phyloP scores from a whole-genome alignment of 2,888 invertebrate species.

The Liopterus haemorrhoidalis region DNA sequence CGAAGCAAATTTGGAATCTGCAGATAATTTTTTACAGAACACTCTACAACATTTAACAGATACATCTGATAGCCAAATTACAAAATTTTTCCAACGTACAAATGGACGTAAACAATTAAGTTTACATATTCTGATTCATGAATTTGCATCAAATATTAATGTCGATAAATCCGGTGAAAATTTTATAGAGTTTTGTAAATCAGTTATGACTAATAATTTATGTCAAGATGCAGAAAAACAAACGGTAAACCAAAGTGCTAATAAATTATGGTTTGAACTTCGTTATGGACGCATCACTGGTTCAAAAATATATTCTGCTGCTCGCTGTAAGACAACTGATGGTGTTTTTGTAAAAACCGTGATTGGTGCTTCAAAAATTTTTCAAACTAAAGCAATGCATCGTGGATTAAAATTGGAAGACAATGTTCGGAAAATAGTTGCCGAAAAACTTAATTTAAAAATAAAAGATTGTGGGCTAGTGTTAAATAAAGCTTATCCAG shows the following conservation, averaged over 20 bases:
- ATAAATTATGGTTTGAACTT: not conserved
- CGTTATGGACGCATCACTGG: constrained; percentile 17
- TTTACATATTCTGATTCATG: no score
- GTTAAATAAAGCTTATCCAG: constrained; percentile 6
- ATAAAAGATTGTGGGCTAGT: constrained; percentile 9
- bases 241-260: not conserved
- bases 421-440: constrained; percentile 6
- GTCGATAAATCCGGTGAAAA: no score
- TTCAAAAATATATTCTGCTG: constrained; percentile 24
- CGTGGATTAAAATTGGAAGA: constrained; percentile 11
- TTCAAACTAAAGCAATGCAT: constrained; percentile 13
- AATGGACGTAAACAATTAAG: no score
- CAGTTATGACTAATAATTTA: not conserved
- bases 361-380: constrained; percentile 9
- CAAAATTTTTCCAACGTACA: no score
- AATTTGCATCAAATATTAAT: no score
- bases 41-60: no score
- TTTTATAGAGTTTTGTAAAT: not conserved
- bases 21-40: no score
- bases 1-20: no score
- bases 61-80: no score
- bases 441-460: constrained; percentile 7
- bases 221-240: not conserved
- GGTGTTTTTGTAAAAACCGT: constrained; percentile 7
- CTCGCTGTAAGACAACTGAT: constrained; percentile 18